Evolutionary conservation across 2,888 invertebrate species (phyloP).

Genomic region (Eilema sororculum): DNA sequence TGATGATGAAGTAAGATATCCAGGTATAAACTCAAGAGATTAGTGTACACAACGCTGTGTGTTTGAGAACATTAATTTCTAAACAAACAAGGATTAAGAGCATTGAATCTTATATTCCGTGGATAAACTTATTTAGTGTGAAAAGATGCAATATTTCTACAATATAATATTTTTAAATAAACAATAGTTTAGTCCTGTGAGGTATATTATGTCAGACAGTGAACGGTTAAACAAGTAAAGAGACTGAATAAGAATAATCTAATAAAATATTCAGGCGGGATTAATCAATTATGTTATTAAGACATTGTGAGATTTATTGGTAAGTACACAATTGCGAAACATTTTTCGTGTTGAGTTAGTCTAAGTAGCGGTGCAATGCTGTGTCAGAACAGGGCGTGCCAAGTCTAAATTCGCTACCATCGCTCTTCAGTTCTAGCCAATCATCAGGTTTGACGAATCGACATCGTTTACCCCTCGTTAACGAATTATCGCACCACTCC

Average conservation of each 20-base stretch:
- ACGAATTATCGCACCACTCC: conserved; percentile 84
- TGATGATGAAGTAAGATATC: neutral
- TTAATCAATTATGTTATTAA: neutral
- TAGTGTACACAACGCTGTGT: neutral
- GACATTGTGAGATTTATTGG: neutral
- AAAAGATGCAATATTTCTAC: neutral
- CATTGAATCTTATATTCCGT: neutral
- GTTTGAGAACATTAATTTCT: neutral
- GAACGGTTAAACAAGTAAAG: neutral
- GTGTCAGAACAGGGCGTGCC: conserved; percentile 49
- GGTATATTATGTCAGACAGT: neutral
- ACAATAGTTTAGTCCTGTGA: neutral
- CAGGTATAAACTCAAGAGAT: no score
- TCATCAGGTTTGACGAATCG: conserved; percentile 76
- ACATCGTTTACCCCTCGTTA: conserved; percentile 78
- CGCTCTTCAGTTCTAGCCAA: conserved; percentile 76
- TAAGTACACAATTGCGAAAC: neutral
- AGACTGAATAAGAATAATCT: neutral
- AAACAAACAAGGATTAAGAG: neutral
- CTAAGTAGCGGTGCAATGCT: conserved; percentile 33
- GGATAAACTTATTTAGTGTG: neutral
- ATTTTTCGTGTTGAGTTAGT: conserved; percentile 14
- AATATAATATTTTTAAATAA: neutral
- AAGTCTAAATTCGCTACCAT: conserved; percentile 66
- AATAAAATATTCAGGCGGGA: neutral